Conservation (phyloP, 2,888 invertebrate genomes). For the Agriopis marginaria region DNA sequence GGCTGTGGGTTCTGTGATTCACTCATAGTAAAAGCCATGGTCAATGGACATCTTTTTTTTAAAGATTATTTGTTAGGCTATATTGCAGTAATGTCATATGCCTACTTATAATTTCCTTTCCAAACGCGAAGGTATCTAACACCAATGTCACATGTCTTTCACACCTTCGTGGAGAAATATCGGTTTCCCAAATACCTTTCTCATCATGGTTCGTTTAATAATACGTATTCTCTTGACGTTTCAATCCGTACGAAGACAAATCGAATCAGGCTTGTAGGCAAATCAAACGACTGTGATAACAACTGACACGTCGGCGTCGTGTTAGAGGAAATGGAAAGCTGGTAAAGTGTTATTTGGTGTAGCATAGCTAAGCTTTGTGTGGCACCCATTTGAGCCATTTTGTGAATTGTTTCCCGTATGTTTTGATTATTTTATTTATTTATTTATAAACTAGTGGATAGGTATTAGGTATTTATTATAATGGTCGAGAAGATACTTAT, state of each 20-base stretch:
- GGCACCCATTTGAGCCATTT: background rate
- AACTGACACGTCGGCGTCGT: conserved; percentile 4
- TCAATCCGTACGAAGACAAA: conserved; percentile 22
- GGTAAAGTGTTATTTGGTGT: background rate
- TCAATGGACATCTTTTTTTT: too few species aligned
- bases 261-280: conserved; percentile 23
- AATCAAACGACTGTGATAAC: conserved; percentile 25
- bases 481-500: too few species aligned
- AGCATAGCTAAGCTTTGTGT: background rate
- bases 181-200: conserved; percentile 13
- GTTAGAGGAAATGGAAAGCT: background rate
- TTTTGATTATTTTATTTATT: too few species aligned
- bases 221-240: conserved; percentile 28
- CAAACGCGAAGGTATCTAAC: background rate
- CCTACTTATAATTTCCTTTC: background rate
- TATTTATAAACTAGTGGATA: too few species aligned
- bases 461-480: too few species aligned
- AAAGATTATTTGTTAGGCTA: too few species aligned
- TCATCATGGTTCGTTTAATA: conserved; percentile 27
- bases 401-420: background rate
- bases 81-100: too few species aligned
- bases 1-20: too few species aligned
- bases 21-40: too few species aligned
- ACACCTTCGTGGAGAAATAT: conserved; percentile 14
- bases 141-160: background rate